Conservation (phyloP, 2,113 vertebrate species). For the Myocastor coypus region DNA sequence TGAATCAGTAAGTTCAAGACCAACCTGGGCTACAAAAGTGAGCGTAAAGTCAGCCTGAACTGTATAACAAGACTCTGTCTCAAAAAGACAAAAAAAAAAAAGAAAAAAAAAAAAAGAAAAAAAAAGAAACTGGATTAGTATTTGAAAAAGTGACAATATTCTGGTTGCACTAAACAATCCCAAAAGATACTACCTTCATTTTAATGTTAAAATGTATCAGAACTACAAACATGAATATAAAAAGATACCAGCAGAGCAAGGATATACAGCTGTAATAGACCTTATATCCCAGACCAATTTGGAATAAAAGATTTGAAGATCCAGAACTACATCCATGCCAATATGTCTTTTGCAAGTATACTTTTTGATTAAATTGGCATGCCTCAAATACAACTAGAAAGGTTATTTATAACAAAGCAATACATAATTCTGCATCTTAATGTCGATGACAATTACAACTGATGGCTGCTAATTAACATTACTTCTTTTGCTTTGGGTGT, state of each 20-base stretch:
- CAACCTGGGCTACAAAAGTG: too few relatives aligned
- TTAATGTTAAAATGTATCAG: slow-evolving; percentile 84
- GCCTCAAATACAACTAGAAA: slow-evolving; percentile 90
- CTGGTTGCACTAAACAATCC: slow-evolving; percentile 80
- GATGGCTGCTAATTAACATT: slow-evolving; percentile 87
- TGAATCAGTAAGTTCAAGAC: too few relatives aligned
- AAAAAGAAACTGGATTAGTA: slow-evolving; percentile 81
- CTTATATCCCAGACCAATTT: slow-evolving; percentile 72
- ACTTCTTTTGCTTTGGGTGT: slow-evolving; percentile 84
- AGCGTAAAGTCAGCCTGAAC: too few relatives aligned
- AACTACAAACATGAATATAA: slow-evolving; percentile 64
- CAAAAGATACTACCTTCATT: slow-evolving; percentile 82
- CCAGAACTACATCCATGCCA: slow-evolving; percentile 87
- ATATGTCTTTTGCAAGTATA: slow-evolving; percentile 87
- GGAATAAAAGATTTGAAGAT: slow-evolving; percentile 84
- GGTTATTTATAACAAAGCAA: slow-evolving; percentile 90
- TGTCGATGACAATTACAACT: slow-evolving; percentile 87
- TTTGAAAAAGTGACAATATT: slow-evolving; percentile 83
- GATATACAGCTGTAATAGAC: slow-evolving; percentile 74
- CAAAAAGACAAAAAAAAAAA: too few relatives aligned
- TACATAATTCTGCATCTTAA: slow-evolving; percentile 90
- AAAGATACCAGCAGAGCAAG: slow-evolving; percentile 64
- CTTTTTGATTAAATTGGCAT: slow-evolving; percentile 91
- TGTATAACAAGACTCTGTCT: too few relatives aligned
- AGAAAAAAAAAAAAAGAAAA: too few relatives aligned